Evolutionary conservation across 1,140 invertebrate species (phyloP).

Genomic region (Littorina saxatilis): DNA sequence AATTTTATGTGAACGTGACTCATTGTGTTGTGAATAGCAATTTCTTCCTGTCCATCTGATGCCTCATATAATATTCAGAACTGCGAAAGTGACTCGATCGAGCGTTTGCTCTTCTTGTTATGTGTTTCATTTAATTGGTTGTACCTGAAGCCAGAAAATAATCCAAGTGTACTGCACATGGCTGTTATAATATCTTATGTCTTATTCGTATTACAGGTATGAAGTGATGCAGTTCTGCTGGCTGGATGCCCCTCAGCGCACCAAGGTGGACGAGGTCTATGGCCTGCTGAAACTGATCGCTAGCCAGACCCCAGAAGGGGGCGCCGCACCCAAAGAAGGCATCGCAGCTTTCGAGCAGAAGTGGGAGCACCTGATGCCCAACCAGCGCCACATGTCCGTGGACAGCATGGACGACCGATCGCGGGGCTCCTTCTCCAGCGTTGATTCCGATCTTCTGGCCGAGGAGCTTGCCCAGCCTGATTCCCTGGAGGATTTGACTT

Average conservation of each 20-base stretch:
- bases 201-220: constrained; percentile 56
- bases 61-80: too few species aligned
- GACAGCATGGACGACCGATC: constrained; percentile 5
- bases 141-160: too few species aligned
- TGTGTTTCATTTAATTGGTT: too few species aligned
- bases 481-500: constrained; percentile 21
- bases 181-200: too few species aligned
- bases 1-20: too few species aligned
- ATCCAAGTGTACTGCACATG: too few species aligned
- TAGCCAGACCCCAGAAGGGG: constrained; percentile 43
- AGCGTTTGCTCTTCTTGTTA: too few species aligned
- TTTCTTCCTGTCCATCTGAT: too few species aligned
- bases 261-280: constrained; percentile 57
- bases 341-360: constrained; percentile 60
- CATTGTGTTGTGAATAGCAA: too few species aligned
- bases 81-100: too few species aligned
- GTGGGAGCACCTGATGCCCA: constrained; percentile 55
- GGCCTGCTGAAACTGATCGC: constrained; percentile 62
- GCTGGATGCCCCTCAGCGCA: constrained; percentile 49
- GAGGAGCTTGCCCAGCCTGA: neutral
- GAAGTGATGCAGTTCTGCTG: constrained; percentile 68
- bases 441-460: constrained; percentile 25
- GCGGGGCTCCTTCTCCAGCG: neutral
- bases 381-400: constrained; percentile 33
- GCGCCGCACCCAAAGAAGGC: constrained; percentile 23